Evolutionary conservation across 2,888 invertebrate genomes (phyloP).

Genomic region (Acholoe squamosa): DNA sequence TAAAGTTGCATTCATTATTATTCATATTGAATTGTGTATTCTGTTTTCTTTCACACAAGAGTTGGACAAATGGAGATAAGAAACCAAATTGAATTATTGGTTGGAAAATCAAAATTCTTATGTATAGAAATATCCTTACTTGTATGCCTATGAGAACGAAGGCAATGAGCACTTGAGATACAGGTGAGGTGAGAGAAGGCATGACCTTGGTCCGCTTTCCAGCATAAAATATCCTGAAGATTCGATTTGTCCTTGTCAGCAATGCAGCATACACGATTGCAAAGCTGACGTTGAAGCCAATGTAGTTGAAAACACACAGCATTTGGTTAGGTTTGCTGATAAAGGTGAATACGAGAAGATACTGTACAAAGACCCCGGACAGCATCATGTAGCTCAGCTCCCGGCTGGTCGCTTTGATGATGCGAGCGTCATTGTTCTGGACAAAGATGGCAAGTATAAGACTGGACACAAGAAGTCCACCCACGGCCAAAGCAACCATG

Average conservation of each 20-base stretch:
- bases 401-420: slow-evolving; percentile 79
- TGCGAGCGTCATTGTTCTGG: slow-evolving; percentile 72
- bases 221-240: slow-evolving; percentile 78
- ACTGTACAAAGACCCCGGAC: slow-evolving; percentile 75
- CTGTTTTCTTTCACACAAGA: too few species aligned
- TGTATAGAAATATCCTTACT: slow-evolving; percentile 73
- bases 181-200: slow-evolving; percentile 75
- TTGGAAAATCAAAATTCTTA: too few species aligned
- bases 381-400: slow-evolving; percentile 78
- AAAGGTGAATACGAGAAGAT: slow-evolving; percentile 75
- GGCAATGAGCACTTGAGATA: slow-evolving; percentile 76
- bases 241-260: slow-evolving; percentile 79
- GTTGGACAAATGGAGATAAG: too few species aligned
- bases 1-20: too few species aligned
- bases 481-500: slow-evolving; percentile 61
- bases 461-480: slow-evolving; percentile 69
- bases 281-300: slow-evolving; percentile 79
- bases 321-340: slow-evolving; percentile 73
- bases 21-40: too few species aligned
- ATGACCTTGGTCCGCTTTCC: slow-evolving; percentile 73
- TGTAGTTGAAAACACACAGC: slow-evolving; percentile 75
- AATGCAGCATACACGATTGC: slow-evolving; percentile 79
- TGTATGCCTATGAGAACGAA: slow-evolving; percentile 73
- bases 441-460: slow-evolving; percentile 69
- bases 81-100: too few species aligned